Base-by-base conservation (phyloP, 1,140 invertebrate species). In the Tetragonula clypearis region DNA sequence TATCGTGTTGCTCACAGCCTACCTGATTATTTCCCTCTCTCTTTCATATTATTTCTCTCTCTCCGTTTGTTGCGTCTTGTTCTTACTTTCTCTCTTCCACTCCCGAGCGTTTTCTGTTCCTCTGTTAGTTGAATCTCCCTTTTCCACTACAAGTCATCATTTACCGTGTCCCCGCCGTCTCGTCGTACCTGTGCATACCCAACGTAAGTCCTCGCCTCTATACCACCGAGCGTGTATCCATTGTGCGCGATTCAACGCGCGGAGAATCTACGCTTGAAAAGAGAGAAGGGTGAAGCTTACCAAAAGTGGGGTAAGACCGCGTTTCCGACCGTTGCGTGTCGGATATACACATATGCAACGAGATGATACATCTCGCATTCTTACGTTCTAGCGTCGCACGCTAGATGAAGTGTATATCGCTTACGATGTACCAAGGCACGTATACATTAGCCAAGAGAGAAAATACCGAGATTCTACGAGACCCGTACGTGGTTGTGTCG, bases 261-360 rank as follows among this genome's bases (percentile, higher is more conserved):
- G 71, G 65, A 66, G 85, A 88, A 86, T 71, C 30, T 26, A 73
- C 53, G 76, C 53, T 66, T 26, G 26, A 15, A 41, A 62, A 62
- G 60, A 66, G 26, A 78, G 75, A 65, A 21, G 81, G 56, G 71
- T 35, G 11, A 30, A 71, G 58, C 66, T 30, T 65, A 78, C 85
- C 79, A 77, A 89, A 89, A 86, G 84, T 89, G 84, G 87, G 76
- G 72, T 88, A 89, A 60, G 19, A 62, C 56, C 49, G 19, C 83
- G 78, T 72, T 68, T 75, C 65, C 19, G 23, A 35, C 14, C 75
- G 53, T 76, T 58, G 35, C n/a, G 56, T 69, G 41, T 19, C 41
- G 68, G 17, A 56, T 30, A 73, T 55, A 58, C 8, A 58, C 8
- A 58, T 66, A 81, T 62, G 35, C 79, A 62, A 30, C n/a, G 56